These are phyloP conservation scores for Actenoides lindsayi DNA, from an alignment of 2,113 vertebrate genomes.

Conservation along the genomic window DNA sequence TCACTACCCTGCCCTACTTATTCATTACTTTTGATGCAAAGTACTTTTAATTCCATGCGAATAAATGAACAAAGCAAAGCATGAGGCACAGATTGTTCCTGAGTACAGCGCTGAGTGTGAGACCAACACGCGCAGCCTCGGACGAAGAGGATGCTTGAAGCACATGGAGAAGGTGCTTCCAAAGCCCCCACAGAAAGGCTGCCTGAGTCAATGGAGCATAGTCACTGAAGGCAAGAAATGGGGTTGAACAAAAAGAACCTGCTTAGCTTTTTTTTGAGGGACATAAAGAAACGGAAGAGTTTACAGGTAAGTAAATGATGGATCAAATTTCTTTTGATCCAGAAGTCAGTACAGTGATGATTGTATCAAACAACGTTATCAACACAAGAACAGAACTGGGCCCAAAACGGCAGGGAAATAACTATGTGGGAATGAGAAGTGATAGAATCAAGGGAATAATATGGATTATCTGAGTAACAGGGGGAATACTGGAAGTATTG, in stretches of 20 bases:
- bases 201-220: background rate
- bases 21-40: slow-evolving; percentile 14
- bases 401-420: background rate
- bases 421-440: background rate
- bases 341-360: background rate
- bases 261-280: background rate
- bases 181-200: background rate
- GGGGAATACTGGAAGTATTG: background rate
- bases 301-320: background rate
- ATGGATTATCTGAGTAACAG: background rate
- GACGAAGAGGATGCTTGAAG: background rate
- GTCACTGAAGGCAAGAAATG: background rate
- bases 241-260: background rate
- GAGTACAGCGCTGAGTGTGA: background rate
- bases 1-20: background rate
- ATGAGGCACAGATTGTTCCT: background rate
- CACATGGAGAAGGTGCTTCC: background rate
- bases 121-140: background rate
- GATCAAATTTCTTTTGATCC: background rate
- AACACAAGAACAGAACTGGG: background rate
- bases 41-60: slow-evolving; percentile 17
- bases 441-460: background rate
- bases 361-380: background rate
- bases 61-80: background rate
- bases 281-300: background rate